Base-by-base conservation (phyloP, 2,888 invertebrate genomes). In the Ditylenchus weischeri region DNA sequence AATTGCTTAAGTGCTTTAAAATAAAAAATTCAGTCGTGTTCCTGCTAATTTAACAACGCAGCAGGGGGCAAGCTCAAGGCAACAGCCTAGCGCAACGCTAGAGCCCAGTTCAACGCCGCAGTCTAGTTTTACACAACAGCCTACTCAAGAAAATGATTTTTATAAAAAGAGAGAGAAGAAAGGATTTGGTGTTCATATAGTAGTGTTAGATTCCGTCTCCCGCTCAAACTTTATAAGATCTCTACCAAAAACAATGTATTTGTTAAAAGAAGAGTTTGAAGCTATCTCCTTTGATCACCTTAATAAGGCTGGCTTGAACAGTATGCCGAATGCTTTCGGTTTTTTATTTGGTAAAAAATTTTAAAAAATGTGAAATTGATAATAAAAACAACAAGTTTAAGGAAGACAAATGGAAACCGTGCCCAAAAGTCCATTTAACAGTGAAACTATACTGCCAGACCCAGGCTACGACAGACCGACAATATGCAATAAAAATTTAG, bases 261-360 rank as follows among this genome's bases (percentile, higher is more conserved):
- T 68, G 18, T 62, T 69, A 7, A 51, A 38, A 36, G 70, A 71
- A 47, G 60, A 69, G 19, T 69, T 71, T 69, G 72, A 73, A 54
- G 77, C 76, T 23, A 70, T 77, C 47, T 64, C 69, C 47, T 77
- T 77, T 60, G 74, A 72, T 2, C 74, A 76, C 64, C 64, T 75
- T 64, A 77, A 77, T 65, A 75, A 76, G 69, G 65, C 72, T 15
- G 75, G 76, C 0, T 60, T 69, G n/a, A 77, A 77, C 62, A 74
- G 73, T 58, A 68, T 72, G 18, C 75, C 76, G 19, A 75, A 76
- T 69, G 74, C 72, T 23, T 64, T 75, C 62, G 73, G 74, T 0
- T 65, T 77, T 43, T 57, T 70, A 47, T 49, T 57, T 23, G 70
- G 70, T 64, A 23, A 35, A 58, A 35, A 59, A 21, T 35, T 59